phyloP scores from a whole-genome alignment of 2,888 invertebrate species.

The Tuta absoluta region DNA sequence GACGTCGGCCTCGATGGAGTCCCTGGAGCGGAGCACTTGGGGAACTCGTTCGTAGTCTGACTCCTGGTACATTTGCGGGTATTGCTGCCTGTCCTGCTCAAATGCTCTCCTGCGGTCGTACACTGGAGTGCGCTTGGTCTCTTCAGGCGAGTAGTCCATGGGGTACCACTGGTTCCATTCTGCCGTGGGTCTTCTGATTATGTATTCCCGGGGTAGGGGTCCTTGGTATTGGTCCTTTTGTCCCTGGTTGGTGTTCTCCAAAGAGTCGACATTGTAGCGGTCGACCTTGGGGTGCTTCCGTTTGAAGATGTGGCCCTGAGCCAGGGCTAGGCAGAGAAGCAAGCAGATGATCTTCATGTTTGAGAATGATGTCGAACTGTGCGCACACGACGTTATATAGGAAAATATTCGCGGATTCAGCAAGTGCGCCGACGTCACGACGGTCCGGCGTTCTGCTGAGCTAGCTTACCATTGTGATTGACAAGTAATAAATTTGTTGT shows the following conservation, averaged over 20 bases:
- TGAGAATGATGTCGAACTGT: constrained; percentile 44
- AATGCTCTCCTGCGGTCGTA: background rate
- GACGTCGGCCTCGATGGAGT: background rate
- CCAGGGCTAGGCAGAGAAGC: constrained; percentile 63
- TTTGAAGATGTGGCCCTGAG: constrained; percentile 64
- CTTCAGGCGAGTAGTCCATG: background rate
- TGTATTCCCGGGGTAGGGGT: background rate
- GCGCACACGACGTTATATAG: constrained; percentile 6
- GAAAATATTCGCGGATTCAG: background rate
- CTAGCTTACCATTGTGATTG: background rate
- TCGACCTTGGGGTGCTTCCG: constrained; percentile 45
- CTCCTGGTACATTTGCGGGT: constrained; percentile 8
- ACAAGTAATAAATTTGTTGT: background rate
- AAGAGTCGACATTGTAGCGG: constrained; percentile 46
- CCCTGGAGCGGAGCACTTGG: background rate
- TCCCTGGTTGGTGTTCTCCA: constrained; percentile 47
- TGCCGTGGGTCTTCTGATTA: background rate
- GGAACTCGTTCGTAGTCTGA: constrained; percentile 5
- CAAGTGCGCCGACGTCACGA: background rate
- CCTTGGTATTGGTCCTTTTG: constrained; percentile 38
- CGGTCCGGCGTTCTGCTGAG: constrained; percentile 9
- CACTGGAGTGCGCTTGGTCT: background rate
- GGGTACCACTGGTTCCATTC: background rate
- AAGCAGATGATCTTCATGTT: constrained; percentile 68
- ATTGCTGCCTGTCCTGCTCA: background rate